A percentile compares a stretch with the other conserved stretches of the same genome.
Conservation (phyloP, 2,113 vertebrate species). For the Crotalus horridus region DNA sequence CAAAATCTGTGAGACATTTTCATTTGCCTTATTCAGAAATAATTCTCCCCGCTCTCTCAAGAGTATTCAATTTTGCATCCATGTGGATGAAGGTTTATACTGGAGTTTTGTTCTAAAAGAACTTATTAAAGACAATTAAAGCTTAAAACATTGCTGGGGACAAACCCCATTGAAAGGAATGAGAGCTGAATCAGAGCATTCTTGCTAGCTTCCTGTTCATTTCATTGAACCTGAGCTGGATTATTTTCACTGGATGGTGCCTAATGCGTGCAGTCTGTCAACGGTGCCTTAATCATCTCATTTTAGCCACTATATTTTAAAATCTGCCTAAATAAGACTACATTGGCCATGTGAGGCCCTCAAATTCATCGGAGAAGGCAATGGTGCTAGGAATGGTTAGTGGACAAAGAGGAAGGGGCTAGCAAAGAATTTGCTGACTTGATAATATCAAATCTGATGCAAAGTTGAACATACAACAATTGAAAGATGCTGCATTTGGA, state of each 20-base stretch:
- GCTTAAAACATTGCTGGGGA: no score
- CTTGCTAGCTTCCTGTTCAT: not conserved
- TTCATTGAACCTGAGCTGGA: not conserved
- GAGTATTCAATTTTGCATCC: not conserved
- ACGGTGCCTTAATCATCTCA: no score
- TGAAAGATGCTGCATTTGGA: not conserved
- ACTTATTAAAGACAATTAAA: not conserved
- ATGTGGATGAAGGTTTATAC: not conserved
- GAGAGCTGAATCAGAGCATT: not conserved
- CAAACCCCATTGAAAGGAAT: not conserved
- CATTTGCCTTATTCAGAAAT: not conserved
- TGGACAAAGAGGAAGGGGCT: not conserved
- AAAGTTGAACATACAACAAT: not conserved
- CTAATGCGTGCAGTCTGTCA: no score
- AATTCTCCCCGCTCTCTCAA: not conserved
- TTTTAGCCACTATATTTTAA: not conserved
- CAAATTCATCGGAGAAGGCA: not conserved
- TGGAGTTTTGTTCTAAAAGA: not conserved
- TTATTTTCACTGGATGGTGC: not conserved
- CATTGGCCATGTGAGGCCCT: not conserved
- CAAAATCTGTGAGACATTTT: not conserved
- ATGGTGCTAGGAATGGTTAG: not conserved
- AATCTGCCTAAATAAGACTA: not conserved
- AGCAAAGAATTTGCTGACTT: not conserved
- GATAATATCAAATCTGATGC: not conserved